phyloP scores from a whole-genome alignment of 2,888 invertebrate species.

The Trisateles emortualis region DNA sequence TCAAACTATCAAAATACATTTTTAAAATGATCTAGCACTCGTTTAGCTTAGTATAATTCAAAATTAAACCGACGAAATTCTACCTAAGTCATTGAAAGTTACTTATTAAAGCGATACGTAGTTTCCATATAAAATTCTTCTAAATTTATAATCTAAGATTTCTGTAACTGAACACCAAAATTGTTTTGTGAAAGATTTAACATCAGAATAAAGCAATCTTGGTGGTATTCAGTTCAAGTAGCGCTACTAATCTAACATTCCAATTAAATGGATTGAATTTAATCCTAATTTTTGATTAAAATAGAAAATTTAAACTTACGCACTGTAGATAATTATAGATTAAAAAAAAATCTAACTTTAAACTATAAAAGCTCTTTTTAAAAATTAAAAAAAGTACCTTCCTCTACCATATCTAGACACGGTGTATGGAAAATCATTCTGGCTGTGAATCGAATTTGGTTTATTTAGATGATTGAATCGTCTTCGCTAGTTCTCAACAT shows the following conservation, averaged over 20 bases:
- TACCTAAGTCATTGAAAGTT: conserved; percentile 73
- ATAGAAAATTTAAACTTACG: conserved; percentile 82
- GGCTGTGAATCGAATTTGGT: conserved; percentile 82
- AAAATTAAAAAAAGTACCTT: conserved; percentile 67
- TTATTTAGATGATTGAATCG: conserved; percentile 73
- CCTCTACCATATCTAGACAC: conserved; percentile 82
- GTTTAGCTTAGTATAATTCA: conserved; percentile 80
- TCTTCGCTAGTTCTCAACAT: conserved; percentile 47
- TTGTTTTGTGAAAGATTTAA: conserved; percentile 46
- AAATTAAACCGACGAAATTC: conserved; percentile 72
- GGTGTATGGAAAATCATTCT: conserved; percentile 83
- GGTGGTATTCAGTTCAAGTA: conserved; percentile 61
- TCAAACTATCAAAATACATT: conserved; percentile 51
- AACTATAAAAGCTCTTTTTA: conserved; percentile 64
- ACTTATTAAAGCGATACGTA: conserved; percentile 77
- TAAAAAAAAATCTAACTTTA: conserved; percentile 74
- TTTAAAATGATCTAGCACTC: conserved; percentile 71
- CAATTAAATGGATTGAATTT: conserved; percentile 74
- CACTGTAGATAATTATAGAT: conserved; percentile 84
- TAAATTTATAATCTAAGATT: conserved; percentile 81
- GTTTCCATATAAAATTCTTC: conserved; percentile 81
- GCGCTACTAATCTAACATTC: conserved; percentile 79
- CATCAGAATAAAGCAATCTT: conserved; percentile 47
- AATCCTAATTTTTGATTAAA: conserved; percentile 77
- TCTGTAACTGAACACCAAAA: conserved; percentile 56